Base-by-base conservation (phyloP, 2,888 invertebrate species). In the Eristalinus sepulchralis region DNA sequence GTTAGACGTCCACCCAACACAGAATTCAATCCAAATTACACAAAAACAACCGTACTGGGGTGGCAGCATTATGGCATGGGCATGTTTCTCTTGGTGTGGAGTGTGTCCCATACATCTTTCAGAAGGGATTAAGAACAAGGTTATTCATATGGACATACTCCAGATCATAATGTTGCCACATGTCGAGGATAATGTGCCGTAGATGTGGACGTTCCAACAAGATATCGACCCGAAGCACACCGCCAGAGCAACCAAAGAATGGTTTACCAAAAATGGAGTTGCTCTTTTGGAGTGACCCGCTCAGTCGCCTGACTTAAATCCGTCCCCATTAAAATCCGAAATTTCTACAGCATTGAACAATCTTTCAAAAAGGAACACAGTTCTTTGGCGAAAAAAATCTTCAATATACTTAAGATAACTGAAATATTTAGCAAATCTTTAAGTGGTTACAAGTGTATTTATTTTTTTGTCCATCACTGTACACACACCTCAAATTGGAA, bases 291-390 rank as follows among this genome's bases (percentile, higher is more conserved):
- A 73, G 39, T 67, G 66, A 67, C 67, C 59, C 20, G 60, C 60
- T 13, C 59, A 80, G 68, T 72, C 73, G 33, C 73, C 72, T 34
- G 67, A 73, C 24, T 33, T 60, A n/a, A 81, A 63, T 68, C 73
- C 59, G 59, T 27, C 27, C 27, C 2, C 27, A 27, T 27, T 27
- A 27, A 27, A 27, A 27, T 27, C 27, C 5, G 27, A 3, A 2
- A 27, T 27, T 27, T 27, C 27, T 27, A 27, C 27, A n/a, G n/a
- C n/a, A n/a, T n/a, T n/a, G n/a, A n/a, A n/a, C n/a, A 27, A 27
- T 27, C 5, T 27, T 27, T 5, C 27, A 2, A 27, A 27, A 27
- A 27, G 27, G 27, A 5, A 27, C 2, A 27, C 27, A 27, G 27
- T 27, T 27, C 27, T 2, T 27, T 27, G 5, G 27, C 27, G 5